Evolutionary conservation across 2,113 vertebrate species (phyloP), one percentile per base, ranked within the genome.

Genomic region (Triplophysa tibetana): DNA sequence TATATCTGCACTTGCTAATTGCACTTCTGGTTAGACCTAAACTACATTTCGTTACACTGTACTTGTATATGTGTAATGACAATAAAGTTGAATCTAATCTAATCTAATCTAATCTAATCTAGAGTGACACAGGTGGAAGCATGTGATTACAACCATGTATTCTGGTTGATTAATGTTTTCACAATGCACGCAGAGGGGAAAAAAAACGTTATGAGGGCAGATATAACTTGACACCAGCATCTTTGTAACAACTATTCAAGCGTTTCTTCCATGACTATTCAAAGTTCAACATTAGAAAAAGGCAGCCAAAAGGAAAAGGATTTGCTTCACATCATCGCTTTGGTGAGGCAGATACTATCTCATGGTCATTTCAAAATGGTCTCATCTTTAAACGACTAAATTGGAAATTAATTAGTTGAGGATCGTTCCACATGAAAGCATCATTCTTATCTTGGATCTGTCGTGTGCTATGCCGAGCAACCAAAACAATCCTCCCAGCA

Each of bases 111-210:
- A 1, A 26, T 1, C 26, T 82, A 75, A 83, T 80, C 73, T 78
- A 70, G 76, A 19, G 54, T 79, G 62, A 76, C 65, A 77, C 84
- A 70, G 82, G 74, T 78, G 65, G 70, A 74, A 78, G 63, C 68
- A 84, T 77, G 85, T 87, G 72, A 84, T 85, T 74, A 54, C 60
- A 65, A 81, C 79, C 78, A 48, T 72, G 68, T 70, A 83, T 78
- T 84, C 19, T 45, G 29, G 74, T 86, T 65, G 69, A 72, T 89
- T 84, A 84, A 88, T 75, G 62, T 83, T 77, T 75, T 79, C 29
- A 63, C 63, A 83, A 23, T 84, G 77, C 77, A 80, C 80, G 38
- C 29, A 75, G 67, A 78, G 52, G 33, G 38, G 56, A 56, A 60
- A 50, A 41, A 69, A 16, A 66, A 63, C 79, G 58, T 80, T 48